Conservation (phyloP, 1,140 invertebrate genomes). For the Tetramorium parvispinum region DNA sequence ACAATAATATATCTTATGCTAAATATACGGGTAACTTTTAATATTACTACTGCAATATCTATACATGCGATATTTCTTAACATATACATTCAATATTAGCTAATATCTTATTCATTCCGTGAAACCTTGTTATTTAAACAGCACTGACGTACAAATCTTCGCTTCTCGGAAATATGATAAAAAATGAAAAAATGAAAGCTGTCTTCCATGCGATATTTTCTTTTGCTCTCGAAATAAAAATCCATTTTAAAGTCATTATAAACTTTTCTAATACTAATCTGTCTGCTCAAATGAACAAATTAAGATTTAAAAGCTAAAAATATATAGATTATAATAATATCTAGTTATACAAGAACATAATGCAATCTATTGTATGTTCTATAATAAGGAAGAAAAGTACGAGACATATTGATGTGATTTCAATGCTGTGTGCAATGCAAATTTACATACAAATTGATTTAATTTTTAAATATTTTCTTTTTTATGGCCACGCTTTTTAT, state of each 20-base stretch:
- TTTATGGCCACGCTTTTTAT: no score
- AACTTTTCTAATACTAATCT: neutral
- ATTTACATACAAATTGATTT: no score
- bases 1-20: neutral
- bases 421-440: no score
- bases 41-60: neutral
- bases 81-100: constrained; percentile 46
- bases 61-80: constrained; percentile 8
- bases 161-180: constrained; percentile 21
- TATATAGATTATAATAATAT: neutral
- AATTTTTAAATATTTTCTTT: no score
- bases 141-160: constrained; percentile 29
- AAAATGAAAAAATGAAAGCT: neutral
- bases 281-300: neutral
- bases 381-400: neutral
- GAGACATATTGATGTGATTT: neutral
- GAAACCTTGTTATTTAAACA: constrained; percentile 48
- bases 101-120: constrained; percentile 38
- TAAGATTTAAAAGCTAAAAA: neutral
- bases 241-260: neutral
- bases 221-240: neutral
- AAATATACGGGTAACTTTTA: neutral
- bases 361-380: neutral
- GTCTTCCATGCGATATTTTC: neutral
- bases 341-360: neutral